Evolutionary conservation across 1,140 invertebrate species (phyloP).

Genomic region (Lordiphosa clarofinis): DNA sequence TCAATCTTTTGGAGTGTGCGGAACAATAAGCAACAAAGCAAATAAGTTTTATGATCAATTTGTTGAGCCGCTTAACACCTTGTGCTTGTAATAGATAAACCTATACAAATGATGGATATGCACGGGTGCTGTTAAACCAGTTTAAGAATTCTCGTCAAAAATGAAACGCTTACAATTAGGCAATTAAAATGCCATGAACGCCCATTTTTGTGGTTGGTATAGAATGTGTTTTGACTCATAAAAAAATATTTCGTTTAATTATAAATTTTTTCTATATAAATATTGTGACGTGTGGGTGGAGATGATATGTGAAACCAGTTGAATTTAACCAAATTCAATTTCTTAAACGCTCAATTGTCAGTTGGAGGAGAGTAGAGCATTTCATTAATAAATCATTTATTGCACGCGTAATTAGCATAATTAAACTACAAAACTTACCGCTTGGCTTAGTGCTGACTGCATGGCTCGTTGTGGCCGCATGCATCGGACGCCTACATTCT

Average conservation of each 20-base stretch:
- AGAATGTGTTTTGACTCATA: conserved; percentile 6
- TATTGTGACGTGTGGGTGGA: conserved; percentile 17
- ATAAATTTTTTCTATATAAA: conserved; percentile 30
- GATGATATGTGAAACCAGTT: neutral
- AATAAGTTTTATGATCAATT: conserved; percentile 38
- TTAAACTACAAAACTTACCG: conserved; percentile 58
- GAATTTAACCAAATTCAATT: too few relatives aligned
- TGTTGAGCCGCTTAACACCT: conserved; percentile 42
- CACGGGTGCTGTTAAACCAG: conserved; percentile 27
- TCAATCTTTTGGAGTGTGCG: conserved; percentile 30
- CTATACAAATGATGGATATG: conserved; percentile 25
- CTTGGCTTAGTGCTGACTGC: conserved; percentile 1
- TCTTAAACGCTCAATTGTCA: conserved; percentile 25
- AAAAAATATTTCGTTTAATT: conserved; percentile 40
- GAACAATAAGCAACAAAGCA: conserved; percentile 22
- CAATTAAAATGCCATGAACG: conserved; percentile 56
- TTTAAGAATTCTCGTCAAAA: too few relatives aligned
- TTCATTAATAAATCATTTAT: conserved; percentile 50
- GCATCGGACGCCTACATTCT: conserved; percentile 45
- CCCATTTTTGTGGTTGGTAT: conserved; percentile 15
- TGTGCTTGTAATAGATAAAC: conserved; percentile 23
- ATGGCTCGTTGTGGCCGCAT: conserved; percentile 19
- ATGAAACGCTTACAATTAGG: conserved; percentile 44
- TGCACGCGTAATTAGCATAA: conserved; percentile 69
- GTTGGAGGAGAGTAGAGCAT: neutral